Base-by-base conservation (phyloP, 1,140 invertebrate species). In the Chelonus insularis region DNA sequence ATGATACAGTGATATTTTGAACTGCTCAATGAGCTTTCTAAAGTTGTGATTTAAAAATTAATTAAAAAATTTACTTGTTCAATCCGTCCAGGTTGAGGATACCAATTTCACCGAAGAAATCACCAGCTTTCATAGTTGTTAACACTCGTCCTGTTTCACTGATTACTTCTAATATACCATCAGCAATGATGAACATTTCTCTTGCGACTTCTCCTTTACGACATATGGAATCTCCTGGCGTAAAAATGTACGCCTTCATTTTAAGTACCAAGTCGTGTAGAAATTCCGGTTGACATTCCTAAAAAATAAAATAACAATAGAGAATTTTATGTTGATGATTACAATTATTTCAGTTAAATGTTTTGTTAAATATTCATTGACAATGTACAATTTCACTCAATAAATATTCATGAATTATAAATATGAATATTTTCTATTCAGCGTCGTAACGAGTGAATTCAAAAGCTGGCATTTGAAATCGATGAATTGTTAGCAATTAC, bases 151-250 rank as follows among this genome's bases (percentile, higher is more conserved):
- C 95, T 29, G 89, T 91, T 78, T 97, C 95, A 73, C 95, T 97
- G 67, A 95, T 91, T 9, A 98, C 95, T 84, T 98, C 95, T 20
- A 98, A 83, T 66, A 97, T 95, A 5, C 96, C 96, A 78, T 97
- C 95, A 7, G 95, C 95, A 71, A 98, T 97, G 69, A 98, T 98
- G 73, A 98, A 98, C 95, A 98, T 98, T 82, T 98, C 96, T 68
- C 95, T 82, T 0, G 95, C 96, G 9, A 96, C 93, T 84, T 96
- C 90, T 67, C 94, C 95, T 79, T 96, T 95, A 1, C 95, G 86
- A 74, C 95, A 98, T 70, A 98, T 97, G 32, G 96, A 90, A 79
- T 98, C 96, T 18, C 95, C 96, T 0, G 95, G 96, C 9, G 95
- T 97, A 76, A 97, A 98, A 76, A 98, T 98, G 75, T 95, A 97